Percentiles rank a stretch among this genome's conserved stretches.
Evolutionary conservation across 2,797 vertebrate species (phyloP).

Genomic region (Premnoplex brunnescens): DNA sequence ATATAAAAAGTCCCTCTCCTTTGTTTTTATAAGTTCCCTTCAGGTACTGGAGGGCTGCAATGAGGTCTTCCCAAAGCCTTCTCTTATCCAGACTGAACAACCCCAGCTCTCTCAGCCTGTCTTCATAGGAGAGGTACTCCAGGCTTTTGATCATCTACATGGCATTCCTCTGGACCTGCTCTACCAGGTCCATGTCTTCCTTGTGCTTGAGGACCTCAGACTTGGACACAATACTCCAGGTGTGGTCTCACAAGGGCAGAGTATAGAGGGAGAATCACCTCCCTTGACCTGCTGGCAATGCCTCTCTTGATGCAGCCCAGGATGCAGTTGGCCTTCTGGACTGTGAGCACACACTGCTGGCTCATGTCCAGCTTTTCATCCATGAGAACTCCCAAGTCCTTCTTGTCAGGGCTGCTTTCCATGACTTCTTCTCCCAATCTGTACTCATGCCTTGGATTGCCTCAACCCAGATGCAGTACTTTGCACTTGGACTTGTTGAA

Average conservation of each 20-base stretch:
- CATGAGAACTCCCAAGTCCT: not conserved
- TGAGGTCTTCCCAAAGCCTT: no score
- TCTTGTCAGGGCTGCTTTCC: not conserved
- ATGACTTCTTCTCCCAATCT: not conserved
- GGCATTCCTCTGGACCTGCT: no score
- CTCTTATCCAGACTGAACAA: no score
- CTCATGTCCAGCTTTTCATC: not conserved
- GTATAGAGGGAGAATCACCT: not conserved
- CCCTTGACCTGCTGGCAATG: not conserved
- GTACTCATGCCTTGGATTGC: not conserved
- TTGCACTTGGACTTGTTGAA: not conserved
- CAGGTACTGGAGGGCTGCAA: no score
- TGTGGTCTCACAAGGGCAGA: not conserved
- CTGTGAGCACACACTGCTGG: not conserved
- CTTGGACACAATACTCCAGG: not conserved
- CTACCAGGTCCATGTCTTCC: no score
- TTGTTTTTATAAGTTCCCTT: no score
- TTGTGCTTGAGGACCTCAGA: no score
- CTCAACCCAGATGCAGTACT: not conserved
- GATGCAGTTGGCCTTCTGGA: not conserved
- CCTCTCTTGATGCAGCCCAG: not conserved
- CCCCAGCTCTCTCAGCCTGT: no score
- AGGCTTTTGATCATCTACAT: no score
- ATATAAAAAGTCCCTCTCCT: no score
- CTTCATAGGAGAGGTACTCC: no score